phyloP scores from a whole-genome alignment of 2,113 vertebrate genomes.

The Clarias macrocephalus region DNA sequence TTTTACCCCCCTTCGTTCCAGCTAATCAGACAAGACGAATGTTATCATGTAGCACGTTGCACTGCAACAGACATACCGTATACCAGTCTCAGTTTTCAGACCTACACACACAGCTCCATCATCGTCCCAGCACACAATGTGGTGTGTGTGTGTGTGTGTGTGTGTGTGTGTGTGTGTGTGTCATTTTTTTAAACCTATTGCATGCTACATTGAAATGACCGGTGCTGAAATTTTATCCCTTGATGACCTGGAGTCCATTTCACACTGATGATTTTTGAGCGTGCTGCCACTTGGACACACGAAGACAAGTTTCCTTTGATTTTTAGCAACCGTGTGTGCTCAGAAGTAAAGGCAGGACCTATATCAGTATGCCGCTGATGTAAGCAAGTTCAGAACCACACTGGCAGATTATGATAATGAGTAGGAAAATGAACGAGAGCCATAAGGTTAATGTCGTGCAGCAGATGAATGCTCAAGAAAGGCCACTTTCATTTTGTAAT shows the following conservation, averaged over 20 bases:
- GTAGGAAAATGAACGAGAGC: conserved; percentile 61
- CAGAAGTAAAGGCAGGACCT: conserved; percentile 69
- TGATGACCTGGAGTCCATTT: conserved; percentile 8
- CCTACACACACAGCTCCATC: neutral
- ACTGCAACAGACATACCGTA: neutral
- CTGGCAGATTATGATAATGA: conserved; percentile 63
- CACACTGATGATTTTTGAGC: conserved; percentile 4
- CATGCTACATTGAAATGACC: neutral
- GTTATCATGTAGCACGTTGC: conserved; percentile 13
- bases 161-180: neutral
- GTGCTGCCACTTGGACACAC: conserved; percentile 28
- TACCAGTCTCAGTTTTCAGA: neutral
- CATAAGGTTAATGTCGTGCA: conserved; percentile 53
- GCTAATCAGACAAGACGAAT: conserved; percentile 12
- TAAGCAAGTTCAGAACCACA: conserved; percentile 46
- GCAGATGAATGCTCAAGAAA: conserved; percentile 53
- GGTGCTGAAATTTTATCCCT: neutral
- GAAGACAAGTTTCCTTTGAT: conserved; percentile 17
- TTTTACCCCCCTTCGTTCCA: conserved; percentile 49
- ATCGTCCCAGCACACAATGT: neutral
- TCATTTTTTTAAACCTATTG: neutral
- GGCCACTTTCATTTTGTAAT: conserved; percentile 56
- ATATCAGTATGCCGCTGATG: conserved; percentile 64
- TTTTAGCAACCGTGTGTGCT: conserved; percentile 19
- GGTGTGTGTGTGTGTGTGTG: neutral